A percentile compares a stretch with the other conserved stretches of the same genome.
phyloP scores from a whole-genome alignment of 2,888 invertebrate genomes.

The Pseudococcus longispinus region DNA sequence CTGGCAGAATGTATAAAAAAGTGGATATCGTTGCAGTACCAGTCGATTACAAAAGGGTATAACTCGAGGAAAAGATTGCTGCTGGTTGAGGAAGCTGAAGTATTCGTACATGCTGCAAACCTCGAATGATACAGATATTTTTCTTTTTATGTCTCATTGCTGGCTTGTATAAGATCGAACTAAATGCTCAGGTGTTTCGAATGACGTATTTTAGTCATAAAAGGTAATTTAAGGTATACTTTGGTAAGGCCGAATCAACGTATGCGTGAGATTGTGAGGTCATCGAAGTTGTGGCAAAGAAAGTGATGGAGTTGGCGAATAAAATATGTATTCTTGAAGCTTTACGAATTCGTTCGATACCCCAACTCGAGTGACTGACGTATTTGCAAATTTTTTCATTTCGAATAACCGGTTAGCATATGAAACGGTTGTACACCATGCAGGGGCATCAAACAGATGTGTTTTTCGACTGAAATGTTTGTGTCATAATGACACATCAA shows the following conservation, averaged over 20 bases:
- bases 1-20: not conserved
- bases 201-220: not conserved
- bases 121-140: not conserved
- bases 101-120: no score
- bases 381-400: not conserved
- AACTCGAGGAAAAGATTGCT: not conserved
- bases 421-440: no score
- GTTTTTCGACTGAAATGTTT: constrained; percentile 7
- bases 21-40: not conserved
- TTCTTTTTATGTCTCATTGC: not conserved
- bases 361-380: not conserved
- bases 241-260: constrained; percentile 9
- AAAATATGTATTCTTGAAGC: not conserved
- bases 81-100: not conserved
- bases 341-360: not conserved
- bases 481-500: constrained; percentile 24
- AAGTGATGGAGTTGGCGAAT: not conserved
- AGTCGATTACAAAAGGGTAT: not conserved
- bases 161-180: not conserved
- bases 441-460: not conserved
- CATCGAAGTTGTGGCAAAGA: not conserved
- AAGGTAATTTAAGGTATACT: not conserved
- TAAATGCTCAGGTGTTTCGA: constrained; percentile 23
- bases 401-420: not conserved
- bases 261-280: not conserved